Percentiles rank a stretch among this genome's conserved stretches.
Evolutionary conservation across 1,140 invertebrate genomes (phyloP).

Genomic region (Leptoteleia sp.): DNA sequence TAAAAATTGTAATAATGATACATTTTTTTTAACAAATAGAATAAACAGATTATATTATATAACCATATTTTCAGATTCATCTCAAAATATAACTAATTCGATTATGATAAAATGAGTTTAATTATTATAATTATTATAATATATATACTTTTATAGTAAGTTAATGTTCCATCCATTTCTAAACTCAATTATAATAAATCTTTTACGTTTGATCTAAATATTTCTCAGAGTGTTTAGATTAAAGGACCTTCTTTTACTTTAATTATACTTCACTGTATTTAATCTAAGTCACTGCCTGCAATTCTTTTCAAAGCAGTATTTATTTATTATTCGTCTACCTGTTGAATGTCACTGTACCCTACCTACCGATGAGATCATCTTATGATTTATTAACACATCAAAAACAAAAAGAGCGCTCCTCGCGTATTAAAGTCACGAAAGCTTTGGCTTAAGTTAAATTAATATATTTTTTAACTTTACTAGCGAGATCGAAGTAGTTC

Average conservation of each 20-base stretch:
- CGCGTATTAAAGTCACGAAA: conserved; percentile 15
- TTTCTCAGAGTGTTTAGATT: too few species aligned
- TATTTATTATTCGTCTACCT: conserved; percentile 23
- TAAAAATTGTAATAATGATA: too few species aligned
- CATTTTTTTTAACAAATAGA: too few species aligned
- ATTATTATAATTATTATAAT: too few species aligned
- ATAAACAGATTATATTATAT: too few species aligned
- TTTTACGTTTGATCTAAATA: too few species aligned
- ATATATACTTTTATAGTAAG: too few species aligned
- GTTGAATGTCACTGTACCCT: conserved; percentile 10
- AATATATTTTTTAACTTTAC: conserved; percentile 29
- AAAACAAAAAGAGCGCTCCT: conserved; percentile 4
- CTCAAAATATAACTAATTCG: too few species aligned
- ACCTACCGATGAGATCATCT: background rate
- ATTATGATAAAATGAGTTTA: too few species aligned
- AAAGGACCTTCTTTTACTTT: conserved; percentile 11
- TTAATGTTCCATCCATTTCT: too few species aligned
- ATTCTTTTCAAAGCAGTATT: conserved; percentile 63
- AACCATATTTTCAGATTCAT: too few species aligned
- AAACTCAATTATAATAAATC: too few species aligned
- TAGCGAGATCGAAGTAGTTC: conserved; percentile 49
- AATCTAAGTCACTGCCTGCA: conserved; percentile 65
- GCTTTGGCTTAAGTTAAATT: conserved; percentile 30
- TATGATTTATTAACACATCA: background rate
- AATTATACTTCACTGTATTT: conserved; percentile 32